Conservation (phyloP, 2,113 vertebrate species). For the Seriola quinqueradiata region DNA sequence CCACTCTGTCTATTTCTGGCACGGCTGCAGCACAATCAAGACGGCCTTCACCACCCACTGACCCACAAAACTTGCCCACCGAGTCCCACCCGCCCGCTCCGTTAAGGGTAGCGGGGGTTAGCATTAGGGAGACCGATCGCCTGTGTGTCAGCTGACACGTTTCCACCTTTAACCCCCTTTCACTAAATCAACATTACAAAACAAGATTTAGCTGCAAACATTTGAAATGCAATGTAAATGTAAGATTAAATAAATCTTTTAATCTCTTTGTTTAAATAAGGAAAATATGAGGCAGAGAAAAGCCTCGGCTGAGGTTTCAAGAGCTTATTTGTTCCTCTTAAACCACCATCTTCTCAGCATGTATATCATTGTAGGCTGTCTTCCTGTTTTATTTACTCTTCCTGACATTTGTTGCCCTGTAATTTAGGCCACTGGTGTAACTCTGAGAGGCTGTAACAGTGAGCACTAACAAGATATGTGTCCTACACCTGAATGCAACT, state of each 20-base stretch:
- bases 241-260: not conserved
- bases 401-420: not conserved
- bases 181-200: not conserved
- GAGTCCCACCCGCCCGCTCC: not conserved
- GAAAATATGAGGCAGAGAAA: slow-evolving; percentile 6
- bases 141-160: no score
- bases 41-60: slow-evolving; percentile 39
- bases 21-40: slow-evolving; percentile 32
- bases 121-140: not conserved
- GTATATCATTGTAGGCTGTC: not conserved
- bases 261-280: not conserved
- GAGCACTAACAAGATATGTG: slow-evolving; percentile 25
- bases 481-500: not conserved
- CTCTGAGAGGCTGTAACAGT: not conserved
- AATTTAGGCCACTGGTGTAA: slow-evolving; percentile 12
- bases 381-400: slow-evolving; percentile 2
- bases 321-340: not conserved
- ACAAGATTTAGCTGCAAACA: not conserved
- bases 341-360: not conserved
- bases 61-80: slow-evolving; percentile 37
- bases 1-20: slow-evolving; percentile 51
- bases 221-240: not conserved
- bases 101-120: not conserved
- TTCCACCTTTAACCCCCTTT: not conserved
- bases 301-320: not conserved